Conservation (phyloP, 2,113 vertebrate genomes). For the Hippocampus barbouri region DNA sequence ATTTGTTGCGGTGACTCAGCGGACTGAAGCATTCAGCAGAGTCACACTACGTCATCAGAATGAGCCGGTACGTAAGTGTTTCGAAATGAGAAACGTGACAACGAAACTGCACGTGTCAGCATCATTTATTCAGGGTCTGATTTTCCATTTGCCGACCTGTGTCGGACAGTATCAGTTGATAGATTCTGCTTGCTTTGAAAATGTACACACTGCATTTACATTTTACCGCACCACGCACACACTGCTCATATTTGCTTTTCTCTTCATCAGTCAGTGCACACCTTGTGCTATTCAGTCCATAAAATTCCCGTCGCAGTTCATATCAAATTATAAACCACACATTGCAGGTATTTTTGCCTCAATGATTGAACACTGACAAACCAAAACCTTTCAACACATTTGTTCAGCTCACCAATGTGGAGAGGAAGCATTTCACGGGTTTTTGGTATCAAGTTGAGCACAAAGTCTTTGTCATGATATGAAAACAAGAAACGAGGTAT, state of each 20-base stretch:
- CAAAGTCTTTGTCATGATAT: neutral
- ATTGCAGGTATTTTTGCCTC: neutral
- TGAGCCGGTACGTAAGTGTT: neutral
- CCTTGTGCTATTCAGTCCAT: neutral
- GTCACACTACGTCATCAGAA: too few species aligned
- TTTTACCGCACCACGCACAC: slow-evolving; percentile 5
- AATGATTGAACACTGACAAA: neutral
- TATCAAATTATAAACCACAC: neutral
- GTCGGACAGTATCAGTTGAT: neutral
- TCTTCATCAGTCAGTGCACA: slow-evolving; percentile 30
- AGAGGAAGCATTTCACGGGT: neutral
- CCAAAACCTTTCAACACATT: neutral
- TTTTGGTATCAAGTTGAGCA: neutral
- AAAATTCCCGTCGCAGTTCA: neutral
- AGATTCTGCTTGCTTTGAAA: slow-evolving; percentile 8
- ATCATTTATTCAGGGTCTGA: slow-evolving; percentile 10
- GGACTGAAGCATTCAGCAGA: too few species aligned
- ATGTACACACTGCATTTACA: neutral
- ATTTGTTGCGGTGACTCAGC: too few species aligned
- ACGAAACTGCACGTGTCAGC: slow-evolving; percentile 11
- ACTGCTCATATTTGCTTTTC: slow-evolving; percentile 6
- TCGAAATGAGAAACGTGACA: neutral
- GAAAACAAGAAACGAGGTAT: neutral
- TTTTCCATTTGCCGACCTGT: slow-evolving; percentile 1
- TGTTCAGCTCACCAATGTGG: neutral